Evolutionary conservation across 2,888 invertebrate species (phyloP).

Genomic region (Phragmatobia fuliginosa): DNA sequence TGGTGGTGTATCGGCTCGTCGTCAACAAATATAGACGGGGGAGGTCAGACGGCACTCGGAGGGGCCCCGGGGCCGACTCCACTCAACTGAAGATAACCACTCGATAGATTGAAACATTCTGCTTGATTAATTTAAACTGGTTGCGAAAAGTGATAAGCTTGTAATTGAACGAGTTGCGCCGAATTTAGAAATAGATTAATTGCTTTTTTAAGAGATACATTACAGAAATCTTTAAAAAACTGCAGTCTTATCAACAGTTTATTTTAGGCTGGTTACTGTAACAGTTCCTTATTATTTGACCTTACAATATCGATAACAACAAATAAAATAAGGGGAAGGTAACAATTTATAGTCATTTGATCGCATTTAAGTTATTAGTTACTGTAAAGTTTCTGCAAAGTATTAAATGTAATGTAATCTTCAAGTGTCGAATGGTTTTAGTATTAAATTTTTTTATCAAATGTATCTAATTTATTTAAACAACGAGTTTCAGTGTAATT

Average conservation of each 20-base stretch:
- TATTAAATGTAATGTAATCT: background rate
- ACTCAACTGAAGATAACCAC: conserved; percentile 53
- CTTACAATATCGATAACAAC: too few species aligned
- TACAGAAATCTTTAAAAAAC: background rate
- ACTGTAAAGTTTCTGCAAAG: background rate
- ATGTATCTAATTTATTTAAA: too few species aligned
- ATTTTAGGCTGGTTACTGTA: too few species aligned
- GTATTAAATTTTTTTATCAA: too few species aligned
- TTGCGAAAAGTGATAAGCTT: conserved; percentile 39
- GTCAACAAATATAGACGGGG: conserved; percentile 62
- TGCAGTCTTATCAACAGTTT: background rate
- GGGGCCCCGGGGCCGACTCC: conserved; percentile 51
- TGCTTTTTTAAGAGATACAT: background rate
- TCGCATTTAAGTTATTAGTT: background rate
- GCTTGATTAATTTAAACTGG: conserved; percentile 62
- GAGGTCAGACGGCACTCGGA: conserved; percentile 54
- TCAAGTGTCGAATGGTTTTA: too few species aligned
- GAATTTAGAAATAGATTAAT: conserved; percentile 23
- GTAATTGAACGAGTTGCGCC: background rate
- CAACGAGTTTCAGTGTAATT: too few species aligned
- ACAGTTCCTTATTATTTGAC: too few species aligned
- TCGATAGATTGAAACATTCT: conserved; percentile 63
- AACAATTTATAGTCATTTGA: background rate
- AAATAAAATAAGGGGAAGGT: too few species aligned
- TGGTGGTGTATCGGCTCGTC: conserved; percentile 51